phyloP scores from a whole-genome alignment of 2,797 vertebrate species.

The Acestrorhynchus altus region DNA sequence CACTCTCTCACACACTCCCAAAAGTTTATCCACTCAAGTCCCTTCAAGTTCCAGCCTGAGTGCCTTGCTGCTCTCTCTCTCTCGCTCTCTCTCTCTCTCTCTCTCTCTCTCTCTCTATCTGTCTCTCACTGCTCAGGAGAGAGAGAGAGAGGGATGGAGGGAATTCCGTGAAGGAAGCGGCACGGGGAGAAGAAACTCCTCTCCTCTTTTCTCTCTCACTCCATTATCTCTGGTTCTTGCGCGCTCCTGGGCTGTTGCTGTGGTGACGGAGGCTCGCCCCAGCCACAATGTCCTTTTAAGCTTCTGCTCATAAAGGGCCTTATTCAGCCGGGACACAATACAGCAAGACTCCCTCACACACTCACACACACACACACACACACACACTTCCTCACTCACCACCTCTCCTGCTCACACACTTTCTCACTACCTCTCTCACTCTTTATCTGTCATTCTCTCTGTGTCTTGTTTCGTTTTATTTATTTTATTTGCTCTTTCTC shows the following conservation, averaged over 20 bases:
- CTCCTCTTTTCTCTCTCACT: slow-evolving; percentile 64
- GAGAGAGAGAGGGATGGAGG: slow-evolving; percentile 57
- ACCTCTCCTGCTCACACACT: slow-evolving; percentile 24
- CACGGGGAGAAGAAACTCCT: slow-evolving; percentile 77
- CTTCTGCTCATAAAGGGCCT: slow-evolving; percentile 78
- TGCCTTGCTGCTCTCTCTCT: background rate
- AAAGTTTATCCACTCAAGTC: slow-evolving; percentile 18
- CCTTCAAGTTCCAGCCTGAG: background rate
- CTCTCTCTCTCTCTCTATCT: background rate
- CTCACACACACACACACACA: slow-evolving; percentile 8
- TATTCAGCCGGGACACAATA: slow-evolving; percentile 79
- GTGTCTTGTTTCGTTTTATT: background rate
- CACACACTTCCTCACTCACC: slow-evolving; percentile 22
- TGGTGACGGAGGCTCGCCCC: slow-evolving; percentile 77
- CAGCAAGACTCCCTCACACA: slow-evolving; percentile 52
- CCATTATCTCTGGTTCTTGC: slow-evolving; percentile 79
- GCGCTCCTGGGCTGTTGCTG: slow-evolving; percentile 78
- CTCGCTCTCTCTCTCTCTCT: background rate
- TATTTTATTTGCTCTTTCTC: background rate
- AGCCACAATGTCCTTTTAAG: slow-evolving; percentile 81
- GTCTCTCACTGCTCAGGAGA: background rate
- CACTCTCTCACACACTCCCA: background rate
- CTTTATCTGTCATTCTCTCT: slow-evolving; percentile 8
- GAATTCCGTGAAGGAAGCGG: slow-evolving; percentile 62
- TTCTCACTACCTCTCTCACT: slow-evolving; percentile 31